Percentiles rank a stretch among this genome's conserved stretches.
These are phyloP conservation scores for Beaufortia kweichowensis DNA, from an alignment of 2,113 vertebrate genomes.

Conservation along the genomic window DNA sequence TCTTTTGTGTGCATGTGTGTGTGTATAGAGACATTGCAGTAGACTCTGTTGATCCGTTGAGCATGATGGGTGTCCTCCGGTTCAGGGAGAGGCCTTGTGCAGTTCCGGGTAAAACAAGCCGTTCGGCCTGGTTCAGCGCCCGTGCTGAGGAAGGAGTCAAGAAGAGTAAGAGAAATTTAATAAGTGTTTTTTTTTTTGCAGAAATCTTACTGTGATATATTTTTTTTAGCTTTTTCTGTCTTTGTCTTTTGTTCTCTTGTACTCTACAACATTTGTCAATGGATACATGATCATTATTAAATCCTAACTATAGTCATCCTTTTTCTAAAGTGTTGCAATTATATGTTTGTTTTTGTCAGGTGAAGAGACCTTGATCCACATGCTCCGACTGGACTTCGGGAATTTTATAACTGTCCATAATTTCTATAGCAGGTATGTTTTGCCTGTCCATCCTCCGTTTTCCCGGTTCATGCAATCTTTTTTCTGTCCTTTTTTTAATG, in stretches of 20 bases:
- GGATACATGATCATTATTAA: constrained; percentile 4
- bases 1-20: constrained; percentile 41
- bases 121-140: constrained; percentile 34
- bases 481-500: not conserved
- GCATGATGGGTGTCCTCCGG: constrained; percentile 44
- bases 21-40: constrained; percentile 33
- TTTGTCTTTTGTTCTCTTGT: constrained; percentile 27
- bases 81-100: constrained; percentile 51
- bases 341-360: constrained; percentile 15
- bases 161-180: constrained; percentile 45
- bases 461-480: not conserved
- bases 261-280: constrained; percentile 27
- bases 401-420: constrained; percentile 4
- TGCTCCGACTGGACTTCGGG: constrained; percentile 13
- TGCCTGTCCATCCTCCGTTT: constrained; percentile 19
- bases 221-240: constrained; percentile 52
- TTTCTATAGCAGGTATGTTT: constrained; percentile 1
- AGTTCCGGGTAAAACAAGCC: constrained; percentile 42
- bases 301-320: not conserved
- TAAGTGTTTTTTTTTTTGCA: constrained; percentile 38
- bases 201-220: constrained; percentile 33
- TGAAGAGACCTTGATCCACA: not conserved
- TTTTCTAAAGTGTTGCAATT: not conserved
- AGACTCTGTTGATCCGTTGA: constrained; percentile 37
- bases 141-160: constrained; percentile 46